Base-by-base conservation (phyloP, 1,140 invertebrate genomes). In the Magallana gigas region DNA sequence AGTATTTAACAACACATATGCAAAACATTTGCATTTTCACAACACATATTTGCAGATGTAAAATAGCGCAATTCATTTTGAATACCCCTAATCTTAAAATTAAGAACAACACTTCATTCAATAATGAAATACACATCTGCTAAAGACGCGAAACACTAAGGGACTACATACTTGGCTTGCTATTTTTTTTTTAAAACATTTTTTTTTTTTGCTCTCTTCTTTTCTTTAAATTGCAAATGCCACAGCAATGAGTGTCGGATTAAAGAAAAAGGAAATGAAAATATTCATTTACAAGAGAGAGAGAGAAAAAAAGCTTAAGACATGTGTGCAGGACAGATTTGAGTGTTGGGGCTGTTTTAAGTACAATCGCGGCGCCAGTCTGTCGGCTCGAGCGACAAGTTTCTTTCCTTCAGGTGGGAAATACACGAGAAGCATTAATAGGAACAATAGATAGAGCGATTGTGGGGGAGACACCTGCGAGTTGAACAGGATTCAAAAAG, bases 391-490 rank as follows among this genome's bases (percentile, higher is more conserved):
- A 82, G 80, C 59, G 76, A 82, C 85, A 83, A 82, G 82, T 60
- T 56, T 86, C 68, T 83, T 81, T 80, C 62, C 58, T 81, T 82
- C 85, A 86, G 85, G 85, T 86, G 85, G 76, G 85, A 86, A 86
- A 86, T 60, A 29, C 85, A 62, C 48, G 85, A 48, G 58, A 48
- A 86, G 85, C 60, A 86, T 86, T 86, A 86, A 82, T 48, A 71
- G 60, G 85, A 86, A 86, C 85, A 86, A 86, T 82, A 86, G 80
- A 82, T 82, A 86, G 57, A 86, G 57, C 36, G 85, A 86, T 82
- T 83, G 80, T 81, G 60, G 82, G 36, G 57, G 85, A 80, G 76
- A 86, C 85, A 86, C 85, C 85, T 86, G 85, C 85, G 36, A 48
- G 85, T 81, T 80, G 57, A 86, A 76, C 84, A 71, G 59, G 82